phyloP scores from a whole-genome alignment of 2,113 vertebrate species.

The Cyprinodon variegatus region DNA sequence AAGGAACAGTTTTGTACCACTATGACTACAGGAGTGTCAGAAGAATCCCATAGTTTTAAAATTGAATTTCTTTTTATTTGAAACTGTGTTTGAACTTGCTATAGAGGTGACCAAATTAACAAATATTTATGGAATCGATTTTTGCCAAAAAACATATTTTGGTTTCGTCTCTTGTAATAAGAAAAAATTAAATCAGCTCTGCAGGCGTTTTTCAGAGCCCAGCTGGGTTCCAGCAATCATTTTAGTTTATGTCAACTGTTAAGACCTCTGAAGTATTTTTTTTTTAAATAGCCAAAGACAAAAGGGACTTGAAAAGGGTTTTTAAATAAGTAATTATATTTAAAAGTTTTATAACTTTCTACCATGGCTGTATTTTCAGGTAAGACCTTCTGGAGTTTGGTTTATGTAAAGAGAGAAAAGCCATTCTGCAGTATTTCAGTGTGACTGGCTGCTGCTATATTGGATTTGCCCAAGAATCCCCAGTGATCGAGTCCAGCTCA shows the following conservation, averaged over 20 bases:
- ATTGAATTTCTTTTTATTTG: no score
- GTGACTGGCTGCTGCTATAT: slow-evolving; percentile 37
- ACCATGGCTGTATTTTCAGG: not conserved
- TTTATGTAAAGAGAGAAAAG: slow-evolving; percentile 6
- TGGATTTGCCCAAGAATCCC: slow-evolving; percentile 65
- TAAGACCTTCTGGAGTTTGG: not conserved
- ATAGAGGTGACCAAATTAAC: no score
- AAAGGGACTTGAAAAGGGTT: not conserved
- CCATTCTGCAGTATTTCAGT: slow-evolving; percentile 27
- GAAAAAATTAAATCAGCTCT: slow-evolving; percentile 15
- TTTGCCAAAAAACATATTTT: slow-evolving; percentile 18
- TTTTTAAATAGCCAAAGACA: not conserved
- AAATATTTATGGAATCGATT: not conserved
- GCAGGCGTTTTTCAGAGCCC: slow-evolving; percentile 33
- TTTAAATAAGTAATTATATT: not conserved
- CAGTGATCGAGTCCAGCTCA: slow-evolving; percentile 64
- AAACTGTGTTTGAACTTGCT: no score
- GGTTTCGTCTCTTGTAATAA: slow-evolving; percentile 7
- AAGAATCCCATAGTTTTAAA: no score
- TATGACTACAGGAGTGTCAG: no score
- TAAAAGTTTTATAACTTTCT: not conserved
- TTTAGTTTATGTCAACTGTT: not conserved
- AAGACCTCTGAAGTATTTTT: no score
- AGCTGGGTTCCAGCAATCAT: slow-evolving; percentile 14
- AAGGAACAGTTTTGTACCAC: no score